A percentile compares a stretch with the other conserved stretches of the same genome.
These are phyloP conservation scores for Drosophila nebulosa DNA, from an alignment of 1,140 invertebrate genomes.

Conservation along the genomic window DNA sequence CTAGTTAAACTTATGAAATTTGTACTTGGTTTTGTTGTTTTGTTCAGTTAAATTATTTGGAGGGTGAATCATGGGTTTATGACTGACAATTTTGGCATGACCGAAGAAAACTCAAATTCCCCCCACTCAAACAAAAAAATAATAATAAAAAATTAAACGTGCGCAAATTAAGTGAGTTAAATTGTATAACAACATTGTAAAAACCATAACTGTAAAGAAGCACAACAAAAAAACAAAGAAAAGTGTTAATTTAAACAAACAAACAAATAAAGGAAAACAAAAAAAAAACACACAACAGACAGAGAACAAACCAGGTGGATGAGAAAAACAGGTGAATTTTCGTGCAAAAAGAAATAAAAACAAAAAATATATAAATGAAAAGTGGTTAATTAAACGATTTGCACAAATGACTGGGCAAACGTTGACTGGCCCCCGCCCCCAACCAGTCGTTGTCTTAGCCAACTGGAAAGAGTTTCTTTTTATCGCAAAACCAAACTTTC, in stretches of 20 bases:
- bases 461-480: slow-evolving; percentile 79
- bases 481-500: slow-evolving; percentile 81
- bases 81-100: slow-evolving; percentile 46
- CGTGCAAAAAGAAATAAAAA: slow-evolving; percentile 5
- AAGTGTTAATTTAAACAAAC: slow-evolving; percentile 41
- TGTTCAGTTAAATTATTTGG: slow-evolving; percentile 42
- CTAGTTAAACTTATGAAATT: slow-evolving; percentile 60
- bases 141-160: slow-evolving; percentile 47
- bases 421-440: slow-evolving; percentile 44
- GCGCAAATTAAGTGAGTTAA: slow-evolving; percentile 66
- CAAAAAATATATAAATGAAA: background rate
- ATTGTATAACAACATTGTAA: slow-evolving; percentile 49
- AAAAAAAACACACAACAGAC: background rate
- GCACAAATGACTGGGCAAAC: slow-evolving; percentile 57
- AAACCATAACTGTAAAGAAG: slow-evolving; percentile 28
- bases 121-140: background rate
- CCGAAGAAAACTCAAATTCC: slow-evolving; percentile 2
- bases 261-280: slow-evolving; percentile 16
- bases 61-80: slow-evolving; percentile 41
- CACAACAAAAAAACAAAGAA: slow-evolving; percentile 22
- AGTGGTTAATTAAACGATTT: slow-evolving; percentile 3
- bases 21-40: slow-evolving; percentile 45
- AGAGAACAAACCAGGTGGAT: slow-evolving; percentile 45
- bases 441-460: slow-evolving; percentile 38
- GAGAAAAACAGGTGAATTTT: slow-evolving; percentile 6